phyloP scores from a whole-genome alignment of 2,797 vertebrate species.

The Peromyscus eremicus region DNA sequence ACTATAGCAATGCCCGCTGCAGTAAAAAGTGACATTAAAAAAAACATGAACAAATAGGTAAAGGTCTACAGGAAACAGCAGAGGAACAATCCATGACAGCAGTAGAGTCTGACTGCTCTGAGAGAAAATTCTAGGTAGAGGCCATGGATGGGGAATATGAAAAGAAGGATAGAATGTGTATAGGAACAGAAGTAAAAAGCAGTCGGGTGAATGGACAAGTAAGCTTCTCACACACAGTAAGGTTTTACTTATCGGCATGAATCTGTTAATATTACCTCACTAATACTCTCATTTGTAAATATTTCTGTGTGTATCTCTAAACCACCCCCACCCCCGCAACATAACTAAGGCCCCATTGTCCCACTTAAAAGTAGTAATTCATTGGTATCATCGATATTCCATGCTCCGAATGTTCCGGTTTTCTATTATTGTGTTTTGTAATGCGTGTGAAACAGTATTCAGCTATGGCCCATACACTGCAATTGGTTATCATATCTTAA shows the following conservation, averaged over 20 bases:
- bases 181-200: neutral
- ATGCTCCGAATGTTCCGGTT: neutral
- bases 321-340: neutral
- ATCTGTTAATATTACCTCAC: neutral
- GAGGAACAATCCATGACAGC: neutral
- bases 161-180: neutral
- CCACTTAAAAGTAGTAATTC: constrained; percentile 9
- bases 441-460: neutral
- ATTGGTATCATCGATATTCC: neutral
- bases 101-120: neutral
- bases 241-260: neutral
- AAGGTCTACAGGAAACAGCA: neutral
- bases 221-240: neutral
- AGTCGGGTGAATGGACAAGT: neutral
- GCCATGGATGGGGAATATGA: neutral
- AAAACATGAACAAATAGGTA: neutral
- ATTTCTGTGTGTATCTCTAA: neutral
- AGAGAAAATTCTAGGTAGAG: neutral
- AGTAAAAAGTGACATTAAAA: constrained; percentile 2
- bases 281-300: neutral
- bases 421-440: constrained; percentile 12
- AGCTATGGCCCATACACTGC: neutral
- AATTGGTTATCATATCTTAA: neutral
- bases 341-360: too few relatives aligned
- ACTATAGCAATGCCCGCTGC: neutral